Evolutionary conservation across 1,140 invertebrate genomes (phyloP).

Genomic region (Geopemphigus sp.): DNA sequence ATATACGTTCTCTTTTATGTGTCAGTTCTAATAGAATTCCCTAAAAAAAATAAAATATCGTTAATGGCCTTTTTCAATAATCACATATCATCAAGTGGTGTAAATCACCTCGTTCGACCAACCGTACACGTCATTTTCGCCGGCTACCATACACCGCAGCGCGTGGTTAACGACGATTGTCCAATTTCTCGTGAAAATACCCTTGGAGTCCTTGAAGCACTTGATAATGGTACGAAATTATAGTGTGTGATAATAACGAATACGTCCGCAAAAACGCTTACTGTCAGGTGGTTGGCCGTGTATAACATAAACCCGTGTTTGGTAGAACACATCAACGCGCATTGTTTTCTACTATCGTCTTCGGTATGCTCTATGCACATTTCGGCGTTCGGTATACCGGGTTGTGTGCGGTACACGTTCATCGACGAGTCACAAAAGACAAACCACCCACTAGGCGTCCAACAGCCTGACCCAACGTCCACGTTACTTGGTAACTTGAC

Average conservation of each 20-base stretch:
- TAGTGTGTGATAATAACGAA: no score
- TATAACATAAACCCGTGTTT: slow-evolving; percentile 13
- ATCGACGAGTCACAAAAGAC: slow-evolving; percentile 16
- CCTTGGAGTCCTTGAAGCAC: slow-evolving; percentile 20
- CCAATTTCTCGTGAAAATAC: slow-evolving; percentile 2
- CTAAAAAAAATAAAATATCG: background rate
- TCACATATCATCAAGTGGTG: no score
- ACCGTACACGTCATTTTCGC: slow-evolving; percentile 14
- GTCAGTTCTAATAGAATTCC: slow-evolving; percentile 1
- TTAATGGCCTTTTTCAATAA: background rate
- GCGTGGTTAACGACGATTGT: background rate
- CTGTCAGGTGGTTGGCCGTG: background rate
- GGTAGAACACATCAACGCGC: background rate
- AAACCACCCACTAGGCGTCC: slow-evolving; percentile 14
- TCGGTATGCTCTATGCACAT: background rate
- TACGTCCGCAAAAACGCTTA: background rate
- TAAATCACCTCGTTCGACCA: slow-evolving; percentile 22
- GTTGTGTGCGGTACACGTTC: slow-evolving; percentile 17
- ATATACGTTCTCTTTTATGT: background rate
- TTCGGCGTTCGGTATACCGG: background rate
- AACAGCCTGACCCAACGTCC: background rate
- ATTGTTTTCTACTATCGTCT: no score
- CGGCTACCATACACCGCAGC: background rate
- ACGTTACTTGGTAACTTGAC: background rate
- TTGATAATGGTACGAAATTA: background rate